These are phyloP conservation scores for Aleiodes testaceus DNA, from an alignment of 2,888 invertebrate species.

Conservation along the genomic window DNA sequence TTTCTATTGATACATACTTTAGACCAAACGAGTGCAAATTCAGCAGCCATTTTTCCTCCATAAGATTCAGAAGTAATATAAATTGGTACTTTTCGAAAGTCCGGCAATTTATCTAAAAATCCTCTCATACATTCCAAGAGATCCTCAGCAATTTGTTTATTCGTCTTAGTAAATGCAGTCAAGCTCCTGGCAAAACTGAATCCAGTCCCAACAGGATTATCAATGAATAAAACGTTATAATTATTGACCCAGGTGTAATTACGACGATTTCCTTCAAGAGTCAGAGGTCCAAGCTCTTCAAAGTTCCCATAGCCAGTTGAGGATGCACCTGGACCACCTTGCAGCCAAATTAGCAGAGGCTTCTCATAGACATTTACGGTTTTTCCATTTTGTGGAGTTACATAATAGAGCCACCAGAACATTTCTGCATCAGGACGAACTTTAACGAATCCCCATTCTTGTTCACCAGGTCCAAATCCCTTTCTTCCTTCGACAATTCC, in stretches of 20 bases:
- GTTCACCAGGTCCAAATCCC: constrained; percentile 75
- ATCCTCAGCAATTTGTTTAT: constrained; percentile 82
- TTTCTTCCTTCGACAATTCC: constrained; percentile 45
- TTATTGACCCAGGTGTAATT: constrained; percentile 85
- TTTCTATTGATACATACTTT: constrained; percentile 70
- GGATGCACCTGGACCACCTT: constrained; percentile 90
- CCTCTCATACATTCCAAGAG: constrained; percentile 82
- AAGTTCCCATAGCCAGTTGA: constrained; percentile 91
- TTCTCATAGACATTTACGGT: constrained; percentile 74
- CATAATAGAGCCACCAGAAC: constrained; percentile 18
- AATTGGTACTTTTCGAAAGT: constrained; percentile 82
- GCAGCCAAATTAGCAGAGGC: constrained; percentile 89
- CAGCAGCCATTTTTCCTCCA: constrained; percentile 94
- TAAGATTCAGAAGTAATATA: constrained; percentile 94
- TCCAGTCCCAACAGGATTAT: constrained; percentile 93
- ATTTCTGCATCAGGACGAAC: not conserved
- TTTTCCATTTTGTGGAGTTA: not conserved
- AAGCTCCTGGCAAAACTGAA: constrained; percentile 84
- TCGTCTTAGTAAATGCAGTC: constrained; percentile 75
- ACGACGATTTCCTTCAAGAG: constrained; percentile 75
- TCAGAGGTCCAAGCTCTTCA: constrained; percentile 85
- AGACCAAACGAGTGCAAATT: constrained; percentile 80
- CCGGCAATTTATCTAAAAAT: constrained; percentile 80
- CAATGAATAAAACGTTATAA: constrained; percentile 89
- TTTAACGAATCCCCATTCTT: not conserved